A percentile compares a stretch with the other conserved stretches of the same genome.
Conservation (phyloP, 2,888 invertebrate species). For the Vanessa cardui region DNA sequence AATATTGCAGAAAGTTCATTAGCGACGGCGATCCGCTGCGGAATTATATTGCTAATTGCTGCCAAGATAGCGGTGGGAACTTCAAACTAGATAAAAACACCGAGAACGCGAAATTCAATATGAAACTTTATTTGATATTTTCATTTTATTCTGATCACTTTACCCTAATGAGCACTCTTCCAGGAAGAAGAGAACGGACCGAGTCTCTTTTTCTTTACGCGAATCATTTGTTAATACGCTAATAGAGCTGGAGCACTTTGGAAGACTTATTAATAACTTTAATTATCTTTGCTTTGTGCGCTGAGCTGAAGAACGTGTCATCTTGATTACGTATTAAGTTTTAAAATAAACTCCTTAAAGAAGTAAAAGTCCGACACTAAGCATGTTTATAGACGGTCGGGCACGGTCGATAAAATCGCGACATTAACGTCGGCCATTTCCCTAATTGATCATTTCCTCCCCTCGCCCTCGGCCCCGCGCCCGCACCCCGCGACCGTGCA, state of each 20-base stretch:
- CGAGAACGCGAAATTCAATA: constrained; percentile 1
- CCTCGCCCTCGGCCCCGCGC: background rate
- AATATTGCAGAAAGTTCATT: constrained; percentile 1
- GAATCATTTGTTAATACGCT: too few relatives aligned
- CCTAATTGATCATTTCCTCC: constrained; percentile 12
- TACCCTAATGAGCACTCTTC: background rate
- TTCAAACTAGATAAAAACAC: background rate
- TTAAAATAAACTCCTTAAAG: too few relatives aligned
- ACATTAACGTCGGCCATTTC: constrained; percentile 8
- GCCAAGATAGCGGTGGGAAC: background rate
- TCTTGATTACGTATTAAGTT: too few relatives aligned
- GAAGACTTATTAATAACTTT: too few relatives aligned
- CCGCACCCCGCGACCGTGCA: background rate
- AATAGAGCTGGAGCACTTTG: too few relatives aligned
- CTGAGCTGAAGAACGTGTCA: too few relatives aligned
- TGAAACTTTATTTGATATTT: constrained; percentile 9
- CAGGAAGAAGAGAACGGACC: background rate
- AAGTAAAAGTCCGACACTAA: background rate
- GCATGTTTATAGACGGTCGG: background rate
- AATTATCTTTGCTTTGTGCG: too few relatives aligned
- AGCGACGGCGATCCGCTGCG: background rate
- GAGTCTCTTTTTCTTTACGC: background rate
- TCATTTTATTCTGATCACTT: background rate
- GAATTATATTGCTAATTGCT: constrained; percentile 22
- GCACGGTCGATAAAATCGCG: constrained; percentile 1